Percentiles rank a stretch among this genome's conserved stretches.
These are phyloP conservation scores for Hartigia nigra DNA, from an alignment of 2,888 invertebrate genomes.

Conservation along the genomic window DNA sequence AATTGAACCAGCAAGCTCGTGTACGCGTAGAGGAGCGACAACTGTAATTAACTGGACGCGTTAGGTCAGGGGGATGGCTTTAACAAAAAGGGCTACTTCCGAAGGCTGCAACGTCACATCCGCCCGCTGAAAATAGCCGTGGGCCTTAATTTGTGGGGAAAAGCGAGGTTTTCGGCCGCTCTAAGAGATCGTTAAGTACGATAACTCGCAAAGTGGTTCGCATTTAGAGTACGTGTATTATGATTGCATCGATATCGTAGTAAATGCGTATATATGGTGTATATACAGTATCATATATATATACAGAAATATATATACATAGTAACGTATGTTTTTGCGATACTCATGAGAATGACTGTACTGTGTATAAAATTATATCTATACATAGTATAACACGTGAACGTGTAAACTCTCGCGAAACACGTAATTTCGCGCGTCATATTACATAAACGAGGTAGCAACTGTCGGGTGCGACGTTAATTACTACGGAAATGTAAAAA, in stretches of 20 bases:
- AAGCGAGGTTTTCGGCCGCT: slow-evolving; percentile 40
- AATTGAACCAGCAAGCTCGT: background rate
- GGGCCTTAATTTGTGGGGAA: slow-evolving; percentile 47
- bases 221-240: slow-evolving; percentile 14
- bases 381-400: background rate
- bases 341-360: background rate
- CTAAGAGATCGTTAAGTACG: slow-evolving; percentile 9
- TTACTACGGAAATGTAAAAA: slow-evolving; percentile 46
- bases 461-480: slow-evolving; percentile 31
- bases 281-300: background rate
- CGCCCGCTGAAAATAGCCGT: slow-evolving; percentile 45
- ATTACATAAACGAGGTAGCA: slow-evolving; percentile 12
- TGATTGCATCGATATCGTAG: background rate
- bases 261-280: background rate
- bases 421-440: slow-evolving; percentile 6
- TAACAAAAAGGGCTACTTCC: slow-evolving; percentile 50
- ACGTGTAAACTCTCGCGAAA: background rate
- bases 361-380: background rate
- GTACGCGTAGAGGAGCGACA: background rate
- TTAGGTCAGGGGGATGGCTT: slow-evolving; percentile 19
- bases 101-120: slow-evolving; percentile 52
- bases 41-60: slow-evolving; percentile 1
- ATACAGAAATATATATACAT: background rate
- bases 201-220: slow-evolving; percentile 15
- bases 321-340: background rate